Percentiles rank a stretch among this genome's conserved stretches.
phyloP scores from a whole-genome alignment of 2,888 invertebrate genomes.

The Didymodactylos carnosus region DNA sequence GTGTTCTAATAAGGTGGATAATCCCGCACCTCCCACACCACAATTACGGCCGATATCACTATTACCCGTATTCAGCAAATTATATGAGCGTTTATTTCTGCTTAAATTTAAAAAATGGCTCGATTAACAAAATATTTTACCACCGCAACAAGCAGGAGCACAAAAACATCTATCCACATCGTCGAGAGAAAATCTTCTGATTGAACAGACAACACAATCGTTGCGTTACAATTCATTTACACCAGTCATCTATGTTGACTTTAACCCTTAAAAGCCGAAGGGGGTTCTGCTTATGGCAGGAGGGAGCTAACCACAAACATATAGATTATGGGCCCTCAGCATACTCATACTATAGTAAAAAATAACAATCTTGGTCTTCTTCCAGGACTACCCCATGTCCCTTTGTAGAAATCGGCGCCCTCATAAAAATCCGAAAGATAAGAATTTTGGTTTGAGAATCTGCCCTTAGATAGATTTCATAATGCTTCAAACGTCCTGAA shows the following conservation, averaged over 20 bases:
- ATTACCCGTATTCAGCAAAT: background rate
- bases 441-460: too few species aligned
- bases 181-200: background rate
- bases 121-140: background rate
- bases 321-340: too few species aligned
- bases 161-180: background rate
- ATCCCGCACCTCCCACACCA: background rate
- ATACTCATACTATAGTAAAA: too few species aligned
- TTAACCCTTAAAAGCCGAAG: too few species aligned
- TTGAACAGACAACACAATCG: background rate
- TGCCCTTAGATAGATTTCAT: too few species aligned
- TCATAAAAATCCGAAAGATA: too few species aligned
- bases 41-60: background rate
- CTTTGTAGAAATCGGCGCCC: too few species aligned
- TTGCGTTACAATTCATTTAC: background rate
- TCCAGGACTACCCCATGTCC: too few species aligned
- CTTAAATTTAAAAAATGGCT: background rate
- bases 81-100: background rate
- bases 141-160: background rate
- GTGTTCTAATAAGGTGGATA: background rate
- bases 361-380: too few species aligned
- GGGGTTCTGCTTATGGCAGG: too few species aligned
- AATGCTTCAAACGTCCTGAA: too few species aligned
- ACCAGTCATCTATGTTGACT: background rate
- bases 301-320: too few species aligned